phyloP scores from a whole-genome alignment of 1,140 invertebrate genomes.

The Drosophila persimilis region DNA sequence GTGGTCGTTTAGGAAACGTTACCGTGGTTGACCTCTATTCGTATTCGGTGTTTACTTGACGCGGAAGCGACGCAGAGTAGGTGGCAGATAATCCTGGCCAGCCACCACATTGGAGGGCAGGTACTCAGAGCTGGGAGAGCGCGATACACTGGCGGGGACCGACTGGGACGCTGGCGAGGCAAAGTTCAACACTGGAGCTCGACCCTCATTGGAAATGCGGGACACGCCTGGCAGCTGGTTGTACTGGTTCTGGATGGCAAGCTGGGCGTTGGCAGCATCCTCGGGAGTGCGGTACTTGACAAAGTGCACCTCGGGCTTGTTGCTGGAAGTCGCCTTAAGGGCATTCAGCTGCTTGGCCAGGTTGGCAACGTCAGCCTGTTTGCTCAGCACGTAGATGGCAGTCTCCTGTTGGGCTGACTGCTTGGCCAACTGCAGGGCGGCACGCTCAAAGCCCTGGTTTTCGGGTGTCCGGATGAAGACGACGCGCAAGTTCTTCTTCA shows the following conservation, averaged over 20 bases:
- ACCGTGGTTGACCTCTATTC: constrained; percentile 26
- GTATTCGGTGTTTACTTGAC: constrained; percentile 49
- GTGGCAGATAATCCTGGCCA: constrained; percentile 65
- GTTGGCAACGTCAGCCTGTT: constrained; percentile 84
- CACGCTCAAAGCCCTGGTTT: constrained; percentile 84
- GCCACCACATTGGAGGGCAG: constrained; percentile 60
- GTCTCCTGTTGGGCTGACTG: constrained; percentile 84
- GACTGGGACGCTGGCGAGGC: constrained; percentile 42
- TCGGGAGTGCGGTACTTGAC: constrained; percentile 71
- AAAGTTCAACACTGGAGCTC: constrained; percentile 72
- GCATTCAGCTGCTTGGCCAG: constrained; percentile 67
- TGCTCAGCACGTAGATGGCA: constrained; percentile 92
- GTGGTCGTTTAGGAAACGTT: constrained; percentile 58
- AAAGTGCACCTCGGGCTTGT: constrained; percentile 73
- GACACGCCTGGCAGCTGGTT: constrained; percentile 66
- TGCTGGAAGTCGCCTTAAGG: constrained; percentile 56
- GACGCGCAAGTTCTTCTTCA: constrained; percentile 92
- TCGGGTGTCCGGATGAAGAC: constrained; percentile 92
- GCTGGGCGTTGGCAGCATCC: constrained; percentile 69
- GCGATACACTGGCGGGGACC: background rate
- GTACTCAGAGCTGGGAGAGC: constrained; percentile 44
- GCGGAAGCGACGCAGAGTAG: constrained; percentile 68
- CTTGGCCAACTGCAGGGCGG: constrained; percentile 86
- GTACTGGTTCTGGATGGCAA: constrained; percentile 72
- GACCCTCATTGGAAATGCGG: constrained; percentile 66